Base-by-base conservation (phyloP, 35 echinoderm and acorn worm genomes). In the Heliocidaris erythrogramma region DNA sequence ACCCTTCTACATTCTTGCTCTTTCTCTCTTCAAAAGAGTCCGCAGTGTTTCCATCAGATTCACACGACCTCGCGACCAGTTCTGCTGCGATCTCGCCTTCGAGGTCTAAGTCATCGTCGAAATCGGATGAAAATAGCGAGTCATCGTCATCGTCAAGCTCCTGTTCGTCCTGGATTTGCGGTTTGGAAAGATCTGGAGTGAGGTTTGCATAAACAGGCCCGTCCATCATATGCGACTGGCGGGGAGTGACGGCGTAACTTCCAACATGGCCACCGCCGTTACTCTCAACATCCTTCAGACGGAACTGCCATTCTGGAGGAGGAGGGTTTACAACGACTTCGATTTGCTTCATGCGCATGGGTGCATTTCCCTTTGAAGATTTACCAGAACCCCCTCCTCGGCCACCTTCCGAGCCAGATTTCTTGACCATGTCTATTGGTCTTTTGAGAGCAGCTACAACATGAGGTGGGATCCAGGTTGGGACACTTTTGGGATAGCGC, bases 251-350 rank as follows among this genome's bases (percentile, higher is more conserved):
- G 2, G 49, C 30, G 27, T 31, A 48, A 56, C 9, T 10, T 92
- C 29, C 90, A 30, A 48, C 42, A 10, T 56, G 42, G 4, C 90
- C 88, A 48, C 47, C 90, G 48, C 47, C 30, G 5, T 56, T 56
- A 69, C 61, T 69, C 30, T 92, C 90, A 47, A 92, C 90, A 56
- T 92, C 90, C 90, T 92, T 92, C 29, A 92, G 49, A 47, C 90
- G 90, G 27, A 92, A 92, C 21, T 92, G 90, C 90, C 90, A 92
- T 13, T 92, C 90, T 30, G 90, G 90, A 92, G 90, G 90, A 31
- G 90, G 90, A 3, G 90, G 90, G 49, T 92, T 92, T 3, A 92
- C 90, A 30, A 92, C 90, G 9, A 92, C 90, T 56, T 92, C 90
- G 0, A 92, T 92, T 30, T 56, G 11, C 31, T 92, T 92, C 90